Base-by-base conservation (phyloP, 2,113 vertebrate species). In the Oryzias javanicus region DNA sequence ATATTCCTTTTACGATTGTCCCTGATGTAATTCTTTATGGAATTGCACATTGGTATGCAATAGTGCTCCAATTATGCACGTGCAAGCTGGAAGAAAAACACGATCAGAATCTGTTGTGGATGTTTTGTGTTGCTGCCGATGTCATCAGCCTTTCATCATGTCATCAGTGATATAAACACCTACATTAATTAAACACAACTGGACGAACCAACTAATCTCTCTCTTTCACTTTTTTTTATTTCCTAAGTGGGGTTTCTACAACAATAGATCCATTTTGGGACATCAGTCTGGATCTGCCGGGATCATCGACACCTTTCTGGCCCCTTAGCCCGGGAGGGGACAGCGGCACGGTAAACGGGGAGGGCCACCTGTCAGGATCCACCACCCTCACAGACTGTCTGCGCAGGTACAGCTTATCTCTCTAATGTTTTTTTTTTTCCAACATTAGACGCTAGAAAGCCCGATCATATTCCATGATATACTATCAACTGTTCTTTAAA, bases 211-310 rank as follows among this genome's bases (percentile, higher is more conserved):
- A 22, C 41, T 47, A 50, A 50, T 17, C 29, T 42, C 35, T 47
- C 10, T 45, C 17, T 41, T 22, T 44, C 14, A 24, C 19, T 46
- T 12, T 12, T 3, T 10, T 20, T 27, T 61, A 5, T 13, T 18
- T 17, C 20, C 55, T 13, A 6, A 99, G 97, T 15, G 97, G 97
- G 5, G 97, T 99, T 82, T 98, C 97, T 71, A 99, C 97, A 3
- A 99, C 97, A 14, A 99, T 99, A 92, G 97, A 99, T 82, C 97
- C 97, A 0, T 99, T 98, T 78, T 99, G 97, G 97, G 97, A 99
- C 90, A 99, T 99, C 90, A 98, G 96, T 72, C 85, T 99, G 85
- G 97, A 99, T 81, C 90, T 99, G 69, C 97, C 97, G 0, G 97
- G 97, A 74, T 99, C 97, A 1, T 98, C 97, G 42, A 98, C 95